A percentile compares a stretch with the other conserved stretches of the same genome.
Evolutionary conservation across 2,113 vertebrate species (phyloP).

Genomic region (Crotalus horridus): DNA sequence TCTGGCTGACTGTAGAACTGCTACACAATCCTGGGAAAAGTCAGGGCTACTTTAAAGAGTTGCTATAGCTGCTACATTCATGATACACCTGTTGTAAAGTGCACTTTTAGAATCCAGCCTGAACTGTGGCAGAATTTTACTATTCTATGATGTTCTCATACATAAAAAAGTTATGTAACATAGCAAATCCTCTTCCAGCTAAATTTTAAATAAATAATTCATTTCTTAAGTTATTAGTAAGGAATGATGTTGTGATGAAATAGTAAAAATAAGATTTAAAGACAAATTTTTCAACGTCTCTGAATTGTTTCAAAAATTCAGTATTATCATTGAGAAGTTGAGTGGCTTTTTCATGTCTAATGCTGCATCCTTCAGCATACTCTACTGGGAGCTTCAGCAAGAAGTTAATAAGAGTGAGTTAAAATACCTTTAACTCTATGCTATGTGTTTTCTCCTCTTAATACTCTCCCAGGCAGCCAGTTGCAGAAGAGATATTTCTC

Average conservation of each 20-base stretch:
- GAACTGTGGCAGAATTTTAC: background rate
- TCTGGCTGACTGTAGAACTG: background rate
- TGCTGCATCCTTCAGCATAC: background rate
- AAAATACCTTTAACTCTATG: background rate
- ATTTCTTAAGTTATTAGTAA: background rate
- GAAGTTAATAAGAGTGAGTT: background rate
- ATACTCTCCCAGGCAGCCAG: background rate
- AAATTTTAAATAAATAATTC: background rate
- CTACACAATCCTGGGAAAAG: background rate
- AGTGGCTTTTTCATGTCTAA: background rate
- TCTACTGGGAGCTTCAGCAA: background rate
- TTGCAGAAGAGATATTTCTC: background rate
- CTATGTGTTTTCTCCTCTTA: background rate
- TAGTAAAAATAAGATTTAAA: background rate
- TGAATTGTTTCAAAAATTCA: background rate
- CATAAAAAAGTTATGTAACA: background rate
- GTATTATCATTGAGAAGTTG: background rate
- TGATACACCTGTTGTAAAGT: background rate
- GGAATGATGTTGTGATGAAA: background rate
- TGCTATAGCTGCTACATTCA: background rate
- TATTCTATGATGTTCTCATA: background rate
- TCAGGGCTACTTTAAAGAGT: background rate
- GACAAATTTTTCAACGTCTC: background rate
- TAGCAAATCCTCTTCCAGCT: background rate
- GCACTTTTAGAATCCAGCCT: background rate